Conservation (phyloP, 2,113 vertebrate species). For the Gavia stellata region DNA sequence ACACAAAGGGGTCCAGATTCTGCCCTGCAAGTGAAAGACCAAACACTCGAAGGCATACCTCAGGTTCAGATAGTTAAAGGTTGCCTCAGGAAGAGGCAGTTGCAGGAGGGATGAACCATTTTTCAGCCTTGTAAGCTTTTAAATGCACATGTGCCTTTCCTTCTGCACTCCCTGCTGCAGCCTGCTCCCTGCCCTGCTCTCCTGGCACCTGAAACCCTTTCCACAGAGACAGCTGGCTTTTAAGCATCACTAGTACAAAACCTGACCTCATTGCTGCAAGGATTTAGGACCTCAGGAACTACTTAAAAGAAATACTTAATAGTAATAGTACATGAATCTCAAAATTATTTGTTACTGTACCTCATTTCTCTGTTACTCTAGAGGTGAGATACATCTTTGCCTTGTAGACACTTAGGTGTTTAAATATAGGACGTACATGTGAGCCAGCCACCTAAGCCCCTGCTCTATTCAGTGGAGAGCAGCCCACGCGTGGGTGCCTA, state of each 20-base stretch:
- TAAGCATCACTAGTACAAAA: background rate
- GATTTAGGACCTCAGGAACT: background rate
- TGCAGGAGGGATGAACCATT: background rate
- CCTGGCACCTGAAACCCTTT: background rate
- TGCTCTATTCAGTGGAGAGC: background rate
- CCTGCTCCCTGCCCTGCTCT: background rate
- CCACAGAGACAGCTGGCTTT: background rate
- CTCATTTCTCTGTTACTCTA: background rate
- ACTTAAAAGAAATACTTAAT: background rate
- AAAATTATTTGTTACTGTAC: background rate
- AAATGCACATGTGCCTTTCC: background rate
- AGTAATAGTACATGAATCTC: background rate
- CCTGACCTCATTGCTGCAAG: background rate
- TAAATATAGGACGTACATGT: background rate
- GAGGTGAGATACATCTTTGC: background rate
- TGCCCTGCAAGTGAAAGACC: background rate
- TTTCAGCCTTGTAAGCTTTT: background rate
- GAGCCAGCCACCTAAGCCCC: background rate
- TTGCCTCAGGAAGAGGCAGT: background rate
- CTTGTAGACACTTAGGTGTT: background rate
- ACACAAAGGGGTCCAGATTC: background rate
- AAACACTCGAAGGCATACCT: background rate
- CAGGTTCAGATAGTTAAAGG: background rate
- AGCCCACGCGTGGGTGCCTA: background rate
- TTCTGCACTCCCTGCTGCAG: fast-evolving